Percentiles rank a stretch among this genome's conserved stretches.
Conservation (phyloP, 1,140 invertebrate species). For the Zaprionus capensis region DNA sequence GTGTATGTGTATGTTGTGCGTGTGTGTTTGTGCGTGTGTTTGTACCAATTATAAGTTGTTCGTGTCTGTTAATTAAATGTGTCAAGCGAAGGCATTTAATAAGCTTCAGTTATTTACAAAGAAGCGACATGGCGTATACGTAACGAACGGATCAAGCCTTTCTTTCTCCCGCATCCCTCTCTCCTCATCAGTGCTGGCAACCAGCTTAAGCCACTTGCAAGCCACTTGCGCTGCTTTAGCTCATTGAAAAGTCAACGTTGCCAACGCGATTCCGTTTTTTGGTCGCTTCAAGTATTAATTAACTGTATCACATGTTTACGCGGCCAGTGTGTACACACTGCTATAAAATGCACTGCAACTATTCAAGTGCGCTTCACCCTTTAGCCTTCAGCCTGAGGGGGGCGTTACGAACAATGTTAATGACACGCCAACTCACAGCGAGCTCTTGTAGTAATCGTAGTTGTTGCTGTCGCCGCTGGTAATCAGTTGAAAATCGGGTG, state of each 20-base stretch:
- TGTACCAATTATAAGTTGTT: slow-evolving; percentile 76
- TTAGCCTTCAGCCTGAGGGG: neutral
- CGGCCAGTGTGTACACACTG: neutral
- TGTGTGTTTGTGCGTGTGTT: slow-evolving; percentile 11
- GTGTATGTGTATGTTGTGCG: neutral
- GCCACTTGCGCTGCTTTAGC: slow-evolving; percentile 5
- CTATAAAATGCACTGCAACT: slow-evolving; percentile 43
- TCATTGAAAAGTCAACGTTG: slow-evolving; percentile 17
- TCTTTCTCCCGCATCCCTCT: neutral
- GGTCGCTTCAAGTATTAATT: slow-evolving; percentile 48
- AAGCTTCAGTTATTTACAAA: slow-evolving; percentile 78
- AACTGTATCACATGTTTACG: slow-evolving; percentile 45
- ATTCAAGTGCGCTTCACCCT: slow-evolving; percentile 31
- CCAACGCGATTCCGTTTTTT: slow-evolving; percentile 21
- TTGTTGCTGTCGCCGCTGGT: slow-evolving; percentile 19
- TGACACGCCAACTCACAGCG: slow-evolving; percentile 50
- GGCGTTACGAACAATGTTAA: slow-evolving; percentile 46
- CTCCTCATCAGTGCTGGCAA: neutral
- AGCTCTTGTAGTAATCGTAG: slow-evolving; percentile 28
- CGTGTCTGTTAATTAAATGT: slow-evolving; percentile 83
- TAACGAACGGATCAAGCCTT: slow-evolving; percentile 1
- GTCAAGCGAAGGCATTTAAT: slow-evolving; percentile 79
- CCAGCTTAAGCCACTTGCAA: slow-evolving; percentile 10
- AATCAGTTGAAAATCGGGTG: slow-evolving; percentile 68
- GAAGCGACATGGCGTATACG: slow-evolving; percentile 52